These are phyloP conservation scores for Tyrannus savana DNA, from an alignment of 2,113 vertebrate species.

Conservation along the genomic window DNA sequence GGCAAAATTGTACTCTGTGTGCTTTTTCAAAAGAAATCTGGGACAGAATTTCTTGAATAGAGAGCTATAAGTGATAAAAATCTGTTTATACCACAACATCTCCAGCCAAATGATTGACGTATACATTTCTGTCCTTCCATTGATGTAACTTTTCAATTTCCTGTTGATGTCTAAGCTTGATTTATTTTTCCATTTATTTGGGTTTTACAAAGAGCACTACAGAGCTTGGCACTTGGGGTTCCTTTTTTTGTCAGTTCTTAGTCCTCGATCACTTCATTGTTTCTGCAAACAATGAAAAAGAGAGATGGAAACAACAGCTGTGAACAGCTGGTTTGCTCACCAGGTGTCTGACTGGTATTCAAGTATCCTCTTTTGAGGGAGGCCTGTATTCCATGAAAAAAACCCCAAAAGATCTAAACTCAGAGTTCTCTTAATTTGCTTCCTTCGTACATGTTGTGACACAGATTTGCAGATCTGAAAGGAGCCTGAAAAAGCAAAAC, in stretches of 20 bases:
- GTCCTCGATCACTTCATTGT: constrained; percentile 64
- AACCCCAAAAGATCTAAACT: background rate
- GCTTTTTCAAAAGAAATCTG: constrained; percentile 22
- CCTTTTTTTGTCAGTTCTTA: constrained; percentile 39
- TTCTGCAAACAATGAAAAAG: constrained; percentile 67
- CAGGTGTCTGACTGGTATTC: constrained; percentile 31
- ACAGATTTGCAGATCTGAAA: background rate
- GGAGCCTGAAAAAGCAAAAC: background rate
- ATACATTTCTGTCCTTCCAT: constrained; percentile 55
- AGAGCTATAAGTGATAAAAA: constrained; percentile 61
- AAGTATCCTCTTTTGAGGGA: background rate
- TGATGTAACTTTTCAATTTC: constrained; percentile 73
- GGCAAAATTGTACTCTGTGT: background rate
- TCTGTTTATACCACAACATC: constrained; percentile 55
- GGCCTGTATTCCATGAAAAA: background rate
- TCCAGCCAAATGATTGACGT: constrained; percentile 72
- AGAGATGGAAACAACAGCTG: constrained; percentile 62
- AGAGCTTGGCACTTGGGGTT: constrained; percentile 57
- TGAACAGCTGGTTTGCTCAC: constrained; percentile 40
- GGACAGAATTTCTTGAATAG: constrained; percentile 36
- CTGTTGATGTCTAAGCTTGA: constrained; percentile 69
- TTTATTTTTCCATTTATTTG: constrained; percentile 75
- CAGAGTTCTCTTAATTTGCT: background rate
- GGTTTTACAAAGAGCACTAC: constrained; percentile 56
- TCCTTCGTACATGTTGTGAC: background rate